Base-by-base conservation (phyloP, 2,888 invertebrate genomes). In the Dendrolimus pini region DNA sequence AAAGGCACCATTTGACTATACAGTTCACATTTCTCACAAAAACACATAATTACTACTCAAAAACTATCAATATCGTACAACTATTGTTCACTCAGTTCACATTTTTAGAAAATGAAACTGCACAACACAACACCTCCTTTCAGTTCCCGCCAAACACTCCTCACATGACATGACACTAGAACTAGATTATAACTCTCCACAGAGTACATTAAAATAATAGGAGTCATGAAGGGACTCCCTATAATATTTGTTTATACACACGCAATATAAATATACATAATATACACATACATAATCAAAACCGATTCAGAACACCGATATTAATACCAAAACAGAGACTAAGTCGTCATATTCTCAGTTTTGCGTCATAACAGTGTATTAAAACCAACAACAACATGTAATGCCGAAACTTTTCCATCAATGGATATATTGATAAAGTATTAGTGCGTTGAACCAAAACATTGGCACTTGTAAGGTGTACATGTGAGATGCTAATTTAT, bases 391-490 rank as follows among this genome's bases (percentile, higher is more conserved):
- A 47, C 53, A 59, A 55, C n/a, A n/a, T n/a, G 55, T 55, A 57
- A 57, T 53, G 42, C 12, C 41, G 54, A 47, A 54, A 59, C 18
- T 55, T 59, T 59, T 59, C 59, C 59, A 59, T 59, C 42, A 57
- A 57, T 57, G 57, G 55, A 57, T 54, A 30, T 14, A 54, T 53
- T 54, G 59, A 55, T 53, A 56, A 52, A 13, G 47, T 55, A 41
- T 41, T 14, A 47, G 47, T 30, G 12, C 47, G 47, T 47, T 47
- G 47, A 47, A 47, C 47, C 47, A 47, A 47, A 47, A 47, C 47
- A 47, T 47, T 12, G 9, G 47, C 9, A 12, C 47, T 10, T 47
- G 12, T 47, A 12, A 9, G n/a, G n/a, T n/a, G 12, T 47, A 8
- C 12, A 12, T 47, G 47, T 47, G 47, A 8, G 12, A 41, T 30